Conservation (phyloP, 2,888 invertebrate genomes). For the Gordius sp. region DNA sequence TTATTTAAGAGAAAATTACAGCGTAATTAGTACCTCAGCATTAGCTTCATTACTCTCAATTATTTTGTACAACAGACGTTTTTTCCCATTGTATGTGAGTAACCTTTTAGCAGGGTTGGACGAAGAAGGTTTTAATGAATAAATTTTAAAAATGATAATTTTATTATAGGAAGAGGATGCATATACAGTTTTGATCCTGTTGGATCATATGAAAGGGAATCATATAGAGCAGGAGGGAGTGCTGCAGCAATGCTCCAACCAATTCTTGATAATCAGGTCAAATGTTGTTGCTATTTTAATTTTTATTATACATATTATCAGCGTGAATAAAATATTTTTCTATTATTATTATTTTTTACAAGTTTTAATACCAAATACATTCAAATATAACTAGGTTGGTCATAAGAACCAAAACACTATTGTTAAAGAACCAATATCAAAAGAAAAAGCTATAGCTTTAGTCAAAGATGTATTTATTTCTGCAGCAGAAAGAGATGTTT, state of each 20-base stretch:
- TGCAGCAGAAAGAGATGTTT: slow-evolving; percentile 86
- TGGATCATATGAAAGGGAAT: slow-evolving; percentile 62
- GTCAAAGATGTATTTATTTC: slow-evolving; percentile 86
- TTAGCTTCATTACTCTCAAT: slow-evolving; percentile 82
- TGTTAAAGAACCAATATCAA: slow-evolving; percentile 35
- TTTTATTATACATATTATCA: too few species aligned
- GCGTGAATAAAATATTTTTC: too few species aligned
- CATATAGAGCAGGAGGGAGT: slow-evolving; percentile 63
- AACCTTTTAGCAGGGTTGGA: slow-evolving; percentile 84
- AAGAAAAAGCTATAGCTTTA: slow-evolving; percentile 53
- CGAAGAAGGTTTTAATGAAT: slow-evolving; percentile 39
- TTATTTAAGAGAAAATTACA: slow-evolving; percentile 36
- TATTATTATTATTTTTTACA: slow-evolving; percentile 8
- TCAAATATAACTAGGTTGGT: background rate
- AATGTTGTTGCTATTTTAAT: too few species aligned
- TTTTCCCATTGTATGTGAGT: slow-evolving; percentile 90
- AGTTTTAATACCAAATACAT: background rate
- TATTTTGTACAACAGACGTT: slow-evolving; percentile 74
- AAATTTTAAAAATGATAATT: background rate
- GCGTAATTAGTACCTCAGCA: slow-evolving; percentile 64
- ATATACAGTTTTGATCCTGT: slow-evolving; percentile 91
- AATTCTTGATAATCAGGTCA: slow-evolving; percentile 69
- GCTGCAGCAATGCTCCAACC: slow-evolving; percentile 56
- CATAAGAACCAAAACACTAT: slow-evolving; percentile 8
- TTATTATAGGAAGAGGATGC: slow-evolving; percentile 45